Evolutionary conservation across 2,113 vertebrate genomes (phyloP), one percentile per base, ranked within the genome.

Genomic region (Triplophysa tibetana): DNA sequence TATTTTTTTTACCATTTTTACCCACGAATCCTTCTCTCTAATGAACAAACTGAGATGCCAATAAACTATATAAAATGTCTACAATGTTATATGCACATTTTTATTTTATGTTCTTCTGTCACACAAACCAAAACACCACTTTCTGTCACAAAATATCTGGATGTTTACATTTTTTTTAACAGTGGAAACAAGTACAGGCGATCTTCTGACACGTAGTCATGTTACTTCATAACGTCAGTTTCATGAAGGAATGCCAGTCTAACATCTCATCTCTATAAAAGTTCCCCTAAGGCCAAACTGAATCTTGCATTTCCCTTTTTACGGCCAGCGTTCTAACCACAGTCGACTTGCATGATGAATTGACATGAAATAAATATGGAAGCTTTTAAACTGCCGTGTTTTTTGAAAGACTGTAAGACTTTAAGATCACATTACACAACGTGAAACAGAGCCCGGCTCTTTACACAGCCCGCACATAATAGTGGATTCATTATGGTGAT

Each of bases 331-430:
- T 23, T 7, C 9, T 63, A 63, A 75, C 58, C 72, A 48, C 72
- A 75, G 16, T 63, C 16, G 16, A 24, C 58, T 62, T 6, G 2
- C 48, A 16, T 29, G 62, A 63, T 75, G 73, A 75, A 48, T n/a
- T 63, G 73, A 50, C 73, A 75, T 79, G 58, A 79, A 63, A 45
- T 60, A 75, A 75, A 58, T 76, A 75, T 81, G 72, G 43, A 70
- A 60, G 58, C 79, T 75, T 74, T 67, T 38, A 75, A 75, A 54
- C 52, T 65, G 60, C 56, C 65, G 70, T 78, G 33, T 56, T 60
- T 75, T 60, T 62, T 38, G 21, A 67, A 67, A 75, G 58, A 48
- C 61, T 4, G 43, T 16, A 19, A 9, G 24, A 48, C 21, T 62
- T 48, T 50, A 80, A 73, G 61, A 73, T 74, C 61, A 41, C 48